Base-by-base conservation (phyloP, 2,888 invertebrate species). In the Amiota communis region DNA sequence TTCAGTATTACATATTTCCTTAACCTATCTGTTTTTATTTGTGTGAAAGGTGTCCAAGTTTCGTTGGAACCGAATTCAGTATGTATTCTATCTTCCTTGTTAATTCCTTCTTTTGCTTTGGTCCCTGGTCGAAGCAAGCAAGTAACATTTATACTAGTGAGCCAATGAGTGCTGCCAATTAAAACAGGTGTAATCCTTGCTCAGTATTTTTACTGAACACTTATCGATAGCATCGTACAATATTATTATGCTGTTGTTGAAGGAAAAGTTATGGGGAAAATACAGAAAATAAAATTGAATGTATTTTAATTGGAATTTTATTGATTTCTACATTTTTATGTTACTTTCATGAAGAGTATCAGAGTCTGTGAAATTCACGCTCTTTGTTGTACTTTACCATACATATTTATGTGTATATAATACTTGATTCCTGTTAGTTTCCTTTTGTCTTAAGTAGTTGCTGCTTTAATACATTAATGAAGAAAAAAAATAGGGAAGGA, bases 281-380 rank as follows among this genome's bases (percentile, higher is more conserved):
- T 15, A 20, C 13, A 59, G 17, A 59, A 59, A 59, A 15, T 15
- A 59, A 15, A 59, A 59, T 9, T 17, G 17, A 51, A 51, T 6
- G 59, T 59, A 20, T 59, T 59, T 51, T 59, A 59, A 59, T 59
- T 59, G 59, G 59, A 59, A 59, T 59, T 59, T 59, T 59, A 59
- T 59, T 59, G 59, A 59, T 59, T 59, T 59, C 20, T 8, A 17
- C 15, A 59, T 51, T 51, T 51, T 51, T 12, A n/a, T 51, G 12
- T 51, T 51, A n/a, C 53, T 51, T n/a, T 51, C 12, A 51, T 11
- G 13, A 51, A 12, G 36, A 36, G 36, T 36, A 36, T 36, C 2
- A 4, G 36, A 36, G 2, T 36, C 36, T 36, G 53, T 51, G 12
- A 8, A 51, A n/a, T 8, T 12, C 12, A 51, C 12, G 12, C n/a